A percentile compares a stretch with the other conserved stretches of the same genome.
phyloP scores from a whole-genome alignment of 2,797 vertebrate species.

The Paguma larvata region DNA sequence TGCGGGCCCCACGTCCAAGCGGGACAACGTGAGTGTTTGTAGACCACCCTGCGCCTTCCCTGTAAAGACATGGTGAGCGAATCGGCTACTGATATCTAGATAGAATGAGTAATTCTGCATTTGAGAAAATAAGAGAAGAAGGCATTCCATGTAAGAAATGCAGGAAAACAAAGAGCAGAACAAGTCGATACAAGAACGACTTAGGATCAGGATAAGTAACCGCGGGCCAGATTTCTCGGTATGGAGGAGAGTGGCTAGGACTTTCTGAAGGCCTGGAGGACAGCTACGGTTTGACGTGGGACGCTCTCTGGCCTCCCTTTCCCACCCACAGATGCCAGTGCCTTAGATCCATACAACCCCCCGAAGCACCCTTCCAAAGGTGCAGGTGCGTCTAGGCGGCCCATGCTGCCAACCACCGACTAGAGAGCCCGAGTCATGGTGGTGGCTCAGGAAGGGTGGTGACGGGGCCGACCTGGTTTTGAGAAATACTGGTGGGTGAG shows the following conservation, averaged over 20 bases:
- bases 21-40: background rate
- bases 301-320: too few species aligned
- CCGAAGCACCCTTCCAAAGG: accelerated
- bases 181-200: background rate
- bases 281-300: accelerated
- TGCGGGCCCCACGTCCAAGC: background rate
- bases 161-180: background rate
- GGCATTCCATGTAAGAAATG: background rate
- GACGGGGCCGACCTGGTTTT: background rate
- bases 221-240: background rate
- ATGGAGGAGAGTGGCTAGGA: background rate
- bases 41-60: background rate
- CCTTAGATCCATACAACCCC: background rate
- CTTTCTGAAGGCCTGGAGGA: background rate
- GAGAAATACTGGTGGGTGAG: background rate
- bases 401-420: background rate
- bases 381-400: background rate
- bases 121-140: background rate
- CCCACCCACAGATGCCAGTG: background rate
- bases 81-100: background rate
- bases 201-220: too few species aligned
- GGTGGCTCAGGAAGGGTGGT: background rate
- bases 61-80: background rate
- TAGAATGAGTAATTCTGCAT: background rate
- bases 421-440: accelerated